Percentiles rank a stretch among this genome's conserved stretches.
Conservation (phyloP, 92 coral and sea anemone species). For the Zoanthus gigantus region DNA sequence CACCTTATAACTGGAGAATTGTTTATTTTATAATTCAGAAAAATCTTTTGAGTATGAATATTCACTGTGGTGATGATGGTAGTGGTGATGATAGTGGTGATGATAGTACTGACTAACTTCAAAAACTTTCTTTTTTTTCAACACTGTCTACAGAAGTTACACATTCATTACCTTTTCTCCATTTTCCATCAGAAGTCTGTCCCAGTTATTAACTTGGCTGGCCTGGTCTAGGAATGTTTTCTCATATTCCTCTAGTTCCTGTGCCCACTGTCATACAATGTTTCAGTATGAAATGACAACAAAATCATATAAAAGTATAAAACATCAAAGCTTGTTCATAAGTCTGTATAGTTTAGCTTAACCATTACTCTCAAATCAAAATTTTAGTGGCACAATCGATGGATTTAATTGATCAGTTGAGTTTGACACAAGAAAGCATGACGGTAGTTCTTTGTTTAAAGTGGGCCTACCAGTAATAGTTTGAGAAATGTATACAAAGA, state of each 20-base stretch:
- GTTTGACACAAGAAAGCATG: too few relatives aligned
- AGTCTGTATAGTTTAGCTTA: too few relatives aligned
- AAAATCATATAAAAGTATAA: neutral
- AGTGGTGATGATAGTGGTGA: too few relatives aligned
- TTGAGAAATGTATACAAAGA: too few relatives aligned
- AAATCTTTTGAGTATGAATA: too few relatives aligned
- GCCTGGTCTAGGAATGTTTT: slow-evolving; percentile 92
- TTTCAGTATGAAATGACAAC: neutral
- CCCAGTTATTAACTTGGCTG: slow-evolving; percentile 91
- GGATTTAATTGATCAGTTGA: too few relatives aligned
- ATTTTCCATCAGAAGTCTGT: slow-evolving; percentile 96
- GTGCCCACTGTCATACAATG: slow-evolving; percentile 75
- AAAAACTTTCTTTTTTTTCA: neutral
- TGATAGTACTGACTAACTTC: neutral
- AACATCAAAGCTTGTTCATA: neutral
- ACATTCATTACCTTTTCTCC: slow-evolving; percentile 84
- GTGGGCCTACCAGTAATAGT: too few relatives aligned
- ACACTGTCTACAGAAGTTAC: neutral
- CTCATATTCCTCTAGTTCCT: slow-evolving; percentile 89
- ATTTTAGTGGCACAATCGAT: too few relatives aligned
- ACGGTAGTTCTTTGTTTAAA: too few relatives aligned
- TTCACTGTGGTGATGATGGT: too few relatives aligned
- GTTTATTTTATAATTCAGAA: too few relatives aligned
- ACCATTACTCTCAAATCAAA: neutral
- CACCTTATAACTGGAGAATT: too few relatives aligned